Conservation (phyloP, 2,113 vertebrate species). For the Nothoprocta perdicaria region DNA sequence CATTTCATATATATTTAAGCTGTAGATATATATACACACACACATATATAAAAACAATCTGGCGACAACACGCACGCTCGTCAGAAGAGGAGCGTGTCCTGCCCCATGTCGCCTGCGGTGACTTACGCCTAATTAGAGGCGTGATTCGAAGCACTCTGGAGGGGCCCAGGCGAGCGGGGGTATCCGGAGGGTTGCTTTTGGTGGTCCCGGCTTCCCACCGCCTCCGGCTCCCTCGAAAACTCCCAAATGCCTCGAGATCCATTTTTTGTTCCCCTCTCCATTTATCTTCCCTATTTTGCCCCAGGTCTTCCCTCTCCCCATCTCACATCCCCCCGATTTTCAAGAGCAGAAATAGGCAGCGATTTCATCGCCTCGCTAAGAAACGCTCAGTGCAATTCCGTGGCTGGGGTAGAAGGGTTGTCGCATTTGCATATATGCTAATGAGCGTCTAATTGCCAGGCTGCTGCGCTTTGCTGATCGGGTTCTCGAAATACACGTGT, state of each 20-base stretch:
- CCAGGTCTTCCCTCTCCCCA: background rate
- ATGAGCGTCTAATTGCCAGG: conserved; percentile 88
- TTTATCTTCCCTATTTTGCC: background rate
- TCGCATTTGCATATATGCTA: conserved; percentile 94
- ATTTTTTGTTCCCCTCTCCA: background rate
- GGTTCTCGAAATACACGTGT: conserved; percentile 70
- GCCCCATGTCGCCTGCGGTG: background rate
- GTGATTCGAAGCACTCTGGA: background rate
- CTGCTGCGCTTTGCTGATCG: conserved; percentile 63
- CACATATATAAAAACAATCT: too few species aligned
- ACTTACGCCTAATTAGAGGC: background rate
- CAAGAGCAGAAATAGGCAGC: background rate
- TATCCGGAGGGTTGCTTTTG: background rate
- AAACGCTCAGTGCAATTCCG: conserved; percentile 39
- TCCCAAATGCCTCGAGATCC: background rate
- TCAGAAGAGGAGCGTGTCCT: too few species aligned
- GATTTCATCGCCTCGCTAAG: conserved; percentile 51
- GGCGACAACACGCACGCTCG: background rate
- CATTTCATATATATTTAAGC: background rate
- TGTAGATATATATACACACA: too few species aligned
- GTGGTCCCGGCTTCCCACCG: background rate
- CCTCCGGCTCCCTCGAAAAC: background rate
- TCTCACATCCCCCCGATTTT: background rate
- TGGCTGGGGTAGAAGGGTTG: conserved; percentile 64
- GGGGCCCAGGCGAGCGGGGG: background rate